Base-by-base conservation (phyloP, 1,140 invertebrate genomes). In the Drosophila arawakana region DNA sequence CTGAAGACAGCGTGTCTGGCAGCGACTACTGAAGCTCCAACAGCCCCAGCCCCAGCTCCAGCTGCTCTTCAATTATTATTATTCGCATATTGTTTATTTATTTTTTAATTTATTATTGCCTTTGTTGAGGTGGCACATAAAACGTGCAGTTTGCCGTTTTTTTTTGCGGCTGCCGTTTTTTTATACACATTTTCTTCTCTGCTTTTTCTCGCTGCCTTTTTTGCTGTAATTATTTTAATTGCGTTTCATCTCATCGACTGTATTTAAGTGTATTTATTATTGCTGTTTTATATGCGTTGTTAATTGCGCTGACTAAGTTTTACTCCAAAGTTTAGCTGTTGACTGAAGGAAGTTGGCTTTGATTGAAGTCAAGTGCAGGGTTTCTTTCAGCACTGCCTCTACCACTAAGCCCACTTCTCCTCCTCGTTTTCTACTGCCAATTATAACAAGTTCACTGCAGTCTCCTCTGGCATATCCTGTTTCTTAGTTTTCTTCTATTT, bases 371-470 rank as follows among this genome's bases (percentile, higher is more conserved):
- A 39, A 39, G 37, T 39, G 10, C 37, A 30, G 25, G 0, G 37
- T 7, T 39, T 8, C 37, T 39, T 39, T 2, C 1, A 13, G 43
- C 43, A 11, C 46, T 7, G 1, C 9, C 15, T 47, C 5, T n/a
- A 11, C 11, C 11, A 43, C n/a, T 13, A 4, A 15, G 11, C 39
- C 4, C 10, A 5, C 10, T 43, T 11, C 11, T 9, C 3, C 3
- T 5, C 7, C 18, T 1, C n/a, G 34, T 55, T 54, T 34, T 65
- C 25, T 30, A 30, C 25, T 76, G 79, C 73, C 82, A 86, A 86
- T 86, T 86, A 88, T 82, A 80, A 80, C 79, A 88, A 86, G 82
- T 86, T 78, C 82, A 82, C 78, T 54, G 11, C 10, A 25, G 57
- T 41, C 68, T 73, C 30, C 6, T 11, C 25, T 55, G 58, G 81